Evolutionary conservation across 2,888 invertebrate species (phyloP), one percentile per base, ranked within the genome.

Genomic region (Rhyacophila evoluta): DNA sequence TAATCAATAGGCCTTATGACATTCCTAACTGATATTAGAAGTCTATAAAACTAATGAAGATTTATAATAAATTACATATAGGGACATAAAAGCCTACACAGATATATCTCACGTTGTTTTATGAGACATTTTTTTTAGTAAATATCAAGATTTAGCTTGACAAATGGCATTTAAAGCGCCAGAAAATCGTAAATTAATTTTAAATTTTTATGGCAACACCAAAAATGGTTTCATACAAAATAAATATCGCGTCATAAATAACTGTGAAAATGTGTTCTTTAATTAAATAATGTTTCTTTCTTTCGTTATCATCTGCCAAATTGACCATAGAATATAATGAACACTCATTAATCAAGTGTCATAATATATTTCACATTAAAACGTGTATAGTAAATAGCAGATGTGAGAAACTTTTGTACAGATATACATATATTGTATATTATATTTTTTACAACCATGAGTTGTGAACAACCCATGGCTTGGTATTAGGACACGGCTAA

Each of bases 31-130:
- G 71, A 33, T 75, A 75, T 75, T 75, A 70, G 70, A 71, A 39
- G 3, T 55, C n/a, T 29, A 33, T 75, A 70, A 75, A 70, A 39
- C 75, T 71, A 70, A 70, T 75, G 71, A 70, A 29, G 75, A 75
- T 75, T 39, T n/a, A 71, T 70, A 41, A 25, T 70, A 71, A 25
- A 11, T 75, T 75, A 70, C 25, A 15, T 19, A 70, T 29, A 70
- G 29, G 6, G 12, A 70, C 36, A 70, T 70, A 29, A 15, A 70
- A 36, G 1, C 36, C 29, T 29, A 70, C 36, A 27, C 36, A 15
- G 12, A 2, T 29, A 70, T 70, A 29, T 29, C 4, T 70, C 19
- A 19, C 4, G 71, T 70, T 70, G 71, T 70, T 70, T 70, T 70
- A 37, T 70, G 33, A 37, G 72, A 19, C 12, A 19, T 25, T 25